phyloP scores from a whole-genome alignment of 1,140 invertebrate genomes.

The Macrosteles quadrilineatus region DNA sequence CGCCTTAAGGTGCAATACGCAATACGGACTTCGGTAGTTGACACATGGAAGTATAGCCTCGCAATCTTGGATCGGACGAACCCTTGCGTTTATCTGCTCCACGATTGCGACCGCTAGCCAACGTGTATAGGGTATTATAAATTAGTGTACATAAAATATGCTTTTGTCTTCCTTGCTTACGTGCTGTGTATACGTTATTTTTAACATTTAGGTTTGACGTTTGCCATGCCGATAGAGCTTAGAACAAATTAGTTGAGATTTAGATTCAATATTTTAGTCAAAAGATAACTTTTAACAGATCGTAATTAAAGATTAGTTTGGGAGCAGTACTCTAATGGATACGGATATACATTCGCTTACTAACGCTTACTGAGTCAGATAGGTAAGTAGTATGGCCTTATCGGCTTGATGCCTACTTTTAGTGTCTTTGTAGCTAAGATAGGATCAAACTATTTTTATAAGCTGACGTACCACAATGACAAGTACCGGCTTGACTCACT shows the following conservation, averaged over 20 bases:
- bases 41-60: no score
- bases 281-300: not conserved
- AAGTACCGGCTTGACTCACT: not conserved
- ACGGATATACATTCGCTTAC: conserved; percentile 20
- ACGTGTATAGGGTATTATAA: conserved; percentile 17
- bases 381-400: conserved; percentile 19
- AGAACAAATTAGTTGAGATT: not conserved
- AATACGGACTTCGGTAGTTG: no score
- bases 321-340: conserved; percentile 8
- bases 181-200: conserved; percentile 9
- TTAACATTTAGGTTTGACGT: no score
- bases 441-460: conserved; percentile 13
- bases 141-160: conserved; percentile 15
- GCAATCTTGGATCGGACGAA: no score
- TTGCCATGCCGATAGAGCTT: no score
- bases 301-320: not conserved
- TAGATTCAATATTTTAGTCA: conserved; percentile 10
- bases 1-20: no score
- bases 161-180: conserved; percentile 21
- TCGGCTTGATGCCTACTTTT: conserved; percentile 4
- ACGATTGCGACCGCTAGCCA: not conserved
- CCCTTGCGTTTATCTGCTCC: no score
- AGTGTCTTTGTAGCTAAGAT: conserved; percentile 1
- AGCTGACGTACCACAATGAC: not conserved
- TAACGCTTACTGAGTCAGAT: conserved; percentile 4